Evolutionary conservation across 2,888 invertebrate species (phyloP).

Genomic region (Drosophila pseudotalamancana): DNA sequence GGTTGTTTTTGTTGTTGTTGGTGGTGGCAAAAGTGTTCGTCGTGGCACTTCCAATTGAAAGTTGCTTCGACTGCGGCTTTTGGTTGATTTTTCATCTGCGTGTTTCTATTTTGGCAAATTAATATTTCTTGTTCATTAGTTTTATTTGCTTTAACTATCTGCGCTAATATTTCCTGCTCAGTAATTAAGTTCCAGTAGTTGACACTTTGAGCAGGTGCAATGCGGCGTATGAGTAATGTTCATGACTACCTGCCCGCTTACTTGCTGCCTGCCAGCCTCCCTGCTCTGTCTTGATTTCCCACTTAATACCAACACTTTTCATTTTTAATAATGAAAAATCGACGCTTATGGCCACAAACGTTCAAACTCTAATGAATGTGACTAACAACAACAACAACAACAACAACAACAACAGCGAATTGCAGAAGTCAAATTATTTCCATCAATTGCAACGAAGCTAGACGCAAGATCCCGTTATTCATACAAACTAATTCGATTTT

Average conservation of each 20-base stretch:
- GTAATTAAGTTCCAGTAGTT: constrained; percentile 70
- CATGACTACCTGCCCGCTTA: constrained; percentile 14
- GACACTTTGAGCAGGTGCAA: constrained; percentile 56
- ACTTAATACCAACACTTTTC: constrained; percentile 71
- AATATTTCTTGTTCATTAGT: constrained; percentile 78
- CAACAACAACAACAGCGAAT: constrained; percentile 9
- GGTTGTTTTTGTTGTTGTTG: no score
- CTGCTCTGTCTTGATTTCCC: constrained; percentile 30
- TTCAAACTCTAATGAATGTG: constrained; percentile 50
- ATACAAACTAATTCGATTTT: constrained; percentile 34
- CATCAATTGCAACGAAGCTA: constrained; percentile 14
- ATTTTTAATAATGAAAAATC: constrained; percentile 66
- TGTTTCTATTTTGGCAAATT: constrained; percentile 65
- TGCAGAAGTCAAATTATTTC: constrained; percentile 53
- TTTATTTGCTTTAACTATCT: constrained; percentile 64
- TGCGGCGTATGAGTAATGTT: constrained; percentile 67
- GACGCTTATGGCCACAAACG: constrained; percentile 27
- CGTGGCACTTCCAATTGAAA: constrained; percentile 49
- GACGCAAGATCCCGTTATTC: constrained; percentile 52
- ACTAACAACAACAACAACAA: constrained; percentile 6
- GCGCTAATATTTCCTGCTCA: constrained; percentile 72
- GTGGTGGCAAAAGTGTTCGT: constrained; percentile 66
- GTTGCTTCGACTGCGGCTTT: constrained; percentile 33
- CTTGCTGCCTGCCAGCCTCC: constrained; percentile 17
- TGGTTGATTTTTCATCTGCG: constrained; percentile 8